These are phyloP conservation scores for Meteorus cinctellus DNA, from an alignment of 2,888 invertebrate species.

Conservation along the genomic window DNA sequence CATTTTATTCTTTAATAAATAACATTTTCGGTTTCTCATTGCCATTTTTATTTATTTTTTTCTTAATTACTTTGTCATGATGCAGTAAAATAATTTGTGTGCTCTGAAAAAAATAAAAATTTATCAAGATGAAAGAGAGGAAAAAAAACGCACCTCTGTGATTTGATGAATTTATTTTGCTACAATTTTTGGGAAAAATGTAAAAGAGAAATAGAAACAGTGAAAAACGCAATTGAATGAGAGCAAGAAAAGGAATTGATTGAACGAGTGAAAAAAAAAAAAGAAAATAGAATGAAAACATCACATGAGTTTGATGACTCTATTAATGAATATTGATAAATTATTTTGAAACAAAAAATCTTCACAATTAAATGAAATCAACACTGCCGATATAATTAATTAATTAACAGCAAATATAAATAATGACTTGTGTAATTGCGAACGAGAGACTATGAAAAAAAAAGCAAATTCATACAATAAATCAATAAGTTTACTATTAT, in stretches of 20 bases:
- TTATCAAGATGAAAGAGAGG: not conserved
- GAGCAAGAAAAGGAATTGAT: too few relatives aligned
- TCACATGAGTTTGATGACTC: not conserved
- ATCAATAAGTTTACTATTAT: not conserved
- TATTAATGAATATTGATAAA: not conserved
- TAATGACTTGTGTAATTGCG: not conserved
- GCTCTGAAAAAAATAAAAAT: too few relatives aligned
- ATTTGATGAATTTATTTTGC: conserved; percentile 12
- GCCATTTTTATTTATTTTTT: too few relatives aligned
- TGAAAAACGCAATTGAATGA: not conserved
- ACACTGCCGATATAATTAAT: conserved; percentile 10
- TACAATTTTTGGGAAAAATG: not conserved
- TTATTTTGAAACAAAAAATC: conserved; percentile 1
- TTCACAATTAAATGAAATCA: not conserved
- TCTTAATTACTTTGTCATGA: too few relatives aligned
- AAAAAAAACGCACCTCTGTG: not conserved
- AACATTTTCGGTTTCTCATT: too few relatives aligned
- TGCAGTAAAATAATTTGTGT: too few relatives aligned
- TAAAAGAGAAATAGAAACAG: not conserved
- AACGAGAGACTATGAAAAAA: conserved; percentile 11
- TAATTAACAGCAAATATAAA: not conserved
- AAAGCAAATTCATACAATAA: not conserved
- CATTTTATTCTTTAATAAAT: not conserved
- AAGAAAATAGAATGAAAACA: not conserved
- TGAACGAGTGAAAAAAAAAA: not conserved